Evolutionary conservation across 1,140 invertebrate species (phyloP).

Genomic region (Cyclina sinensis): DNA sequence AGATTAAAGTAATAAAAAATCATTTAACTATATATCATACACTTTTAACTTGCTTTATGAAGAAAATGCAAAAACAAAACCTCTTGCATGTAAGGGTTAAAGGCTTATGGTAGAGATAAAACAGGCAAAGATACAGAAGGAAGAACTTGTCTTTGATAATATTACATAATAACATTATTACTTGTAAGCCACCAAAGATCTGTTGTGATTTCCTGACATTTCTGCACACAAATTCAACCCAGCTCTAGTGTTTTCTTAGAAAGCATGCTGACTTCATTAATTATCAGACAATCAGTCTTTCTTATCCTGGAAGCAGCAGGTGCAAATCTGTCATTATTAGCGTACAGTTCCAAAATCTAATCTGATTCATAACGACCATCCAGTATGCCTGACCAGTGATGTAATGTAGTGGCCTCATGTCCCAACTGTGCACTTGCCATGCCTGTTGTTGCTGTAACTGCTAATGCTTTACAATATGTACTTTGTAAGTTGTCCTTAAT

Average conservation of each 20-base stretch:
- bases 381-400: conserved; percentile 62
- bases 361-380: conserved; percentile 28
- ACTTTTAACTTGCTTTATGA: too few species aligned
- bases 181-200: too few species aligned
- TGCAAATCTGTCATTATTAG: not conserved
- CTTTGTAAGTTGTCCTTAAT: too few species aligned
- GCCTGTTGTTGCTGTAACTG: conserved; percentile 54
- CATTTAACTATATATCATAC: too few species aligned
- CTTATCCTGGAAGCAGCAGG: not conserved
- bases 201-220: too few species aligned
- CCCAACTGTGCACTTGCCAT: conserved; percentile 63
- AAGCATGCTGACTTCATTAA: conserved; percentile 51
- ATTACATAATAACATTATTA: too few species aligned
- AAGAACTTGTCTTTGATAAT: too few species aligned
- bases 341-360: not conserved
- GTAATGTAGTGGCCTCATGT: conserved; percentile 9
- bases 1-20: too few species aligned
- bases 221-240: not conserved
- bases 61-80: too few species aligned
- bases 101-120: too few species aligned
- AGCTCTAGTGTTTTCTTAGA: conserved; percentile 47
- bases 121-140: too few species aligned
- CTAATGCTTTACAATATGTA: not conserved
- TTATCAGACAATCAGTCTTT: conserved; percentile 8
- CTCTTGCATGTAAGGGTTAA: too few species aligned